Conservation (phyloP, 2,797 vertebrate species). For the Intellagama lesueurii region DNA sequence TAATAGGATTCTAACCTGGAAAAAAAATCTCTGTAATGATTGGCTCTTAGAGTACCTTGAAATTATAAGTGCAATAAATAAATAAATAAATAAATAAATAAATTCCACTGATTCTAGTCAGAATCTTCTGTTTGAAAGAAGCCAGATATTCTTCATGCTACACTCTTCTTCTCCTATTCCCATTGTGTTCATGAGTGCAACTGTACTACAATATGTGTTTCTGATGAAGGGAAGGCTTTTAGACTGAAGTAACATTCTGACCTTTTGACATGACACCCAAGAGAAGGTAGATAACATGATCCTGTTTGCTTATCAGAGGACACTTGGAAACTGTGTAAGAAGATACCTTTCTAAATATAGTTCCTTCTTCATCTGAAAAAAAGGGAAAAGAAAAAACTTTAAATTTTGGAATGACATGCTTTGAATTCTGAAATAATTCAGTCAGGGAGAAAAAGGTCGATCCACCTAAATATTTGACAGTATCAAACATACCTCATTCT, state of each 20-base stretch:
- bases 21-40: neutral
- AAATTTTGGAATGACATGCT: neutral
- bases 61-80: too few species aligned
- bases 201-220: conserved; percentile 38
- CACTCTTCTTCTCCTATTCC: neutral
- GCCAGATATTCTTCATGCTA: neutral
- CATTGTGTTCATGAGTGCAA: neutral
- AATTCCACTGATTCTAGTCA: conserved; percentile 28
- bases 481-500: neutral
- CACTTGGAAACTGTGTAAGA: conserved; percentile 50
- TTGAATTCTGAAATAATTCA: neutral
- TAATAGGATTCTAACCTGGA: neutral
- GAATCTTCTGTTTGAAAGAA: conserved; percentile 40
- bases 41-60: conserved; percentile 16
- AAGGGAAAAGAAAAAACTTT: neutral
- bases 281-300: conserved; percentile 37
- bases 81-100: too few species aligned
- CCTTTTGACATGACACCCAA: conserved; percentile 46
- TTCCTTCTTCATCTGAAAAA: conserved; percentile 22
- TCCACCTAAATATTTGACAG: neutral
- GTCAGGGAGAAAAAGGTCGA: neutral
- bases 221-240: conserved; percentile 41
- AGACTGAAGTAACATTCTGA: conserved; percentile 55
- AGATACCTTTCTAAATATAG: conserved; percentile 30
- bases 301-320: conserved; percentile 44